Evolutionary conservation across 2,797 vertebrate species (phyloP).

Genomic region (Chiloscyllium punctatum): DNA sequence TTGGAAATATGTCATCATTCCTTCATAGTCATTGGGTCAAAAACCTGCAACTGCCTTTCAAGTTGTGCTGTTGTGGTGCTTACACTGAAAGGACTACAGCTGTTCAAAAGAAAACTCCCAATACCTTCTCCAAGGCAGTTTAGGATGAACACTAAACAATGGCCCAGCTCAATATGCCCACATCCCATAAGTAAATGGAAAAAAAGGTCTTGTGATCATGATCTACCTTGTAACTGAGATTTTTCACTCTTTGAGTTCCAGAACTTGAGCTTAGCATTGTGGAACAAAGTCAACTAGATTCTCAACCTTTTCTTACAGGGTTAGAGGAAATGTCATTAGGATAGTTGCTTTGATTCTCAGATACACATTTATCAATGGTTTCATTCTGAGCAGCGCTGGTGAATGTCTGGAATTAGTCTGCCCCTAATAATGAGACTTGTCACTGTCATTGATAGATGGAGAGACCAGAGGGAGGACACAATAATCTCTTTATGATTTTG

Average conservation of each 20-base stretch:
- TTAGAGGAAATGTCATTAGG: neutral
- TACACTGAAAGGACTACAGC: no score
- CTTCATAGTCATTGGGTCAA: no score
- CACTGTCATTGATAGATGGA: neutral
- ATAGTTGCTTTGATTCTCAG: neutral
- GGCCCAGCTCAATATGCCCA: no score
- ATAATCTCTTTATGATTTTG: neutral
- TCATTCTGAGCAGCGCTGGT: neutral
- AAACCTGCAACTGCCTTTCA: no score
- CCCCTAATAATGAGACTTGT: neutral
- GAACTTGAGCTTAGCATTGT: neutral
- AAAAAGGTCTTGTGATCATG: neutral
- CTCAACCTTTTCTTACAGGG: neutral
- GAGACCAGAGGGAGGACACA: neutral
- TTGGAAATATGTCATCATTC: no score
- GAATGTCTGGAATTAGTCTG: neutral
- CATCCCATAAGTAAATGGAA: no score
- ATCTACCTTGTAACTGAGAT: neutral
- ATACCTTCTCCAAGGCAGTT: no score
- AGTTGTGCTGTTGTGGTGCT: no score
- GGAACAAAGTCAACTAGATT: neutral
- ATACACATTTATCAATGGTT: neutral
- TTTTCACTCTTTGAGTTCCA: neutral
- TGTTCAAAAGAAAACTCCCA: no score
- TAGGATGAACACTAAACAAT: no score